Evolutionary conservation across 2,797 vertebrate species (phyloP), one percentile per base, ranked within the genome.

Genomic region (Pseudomugil gertrudae): DNA sequence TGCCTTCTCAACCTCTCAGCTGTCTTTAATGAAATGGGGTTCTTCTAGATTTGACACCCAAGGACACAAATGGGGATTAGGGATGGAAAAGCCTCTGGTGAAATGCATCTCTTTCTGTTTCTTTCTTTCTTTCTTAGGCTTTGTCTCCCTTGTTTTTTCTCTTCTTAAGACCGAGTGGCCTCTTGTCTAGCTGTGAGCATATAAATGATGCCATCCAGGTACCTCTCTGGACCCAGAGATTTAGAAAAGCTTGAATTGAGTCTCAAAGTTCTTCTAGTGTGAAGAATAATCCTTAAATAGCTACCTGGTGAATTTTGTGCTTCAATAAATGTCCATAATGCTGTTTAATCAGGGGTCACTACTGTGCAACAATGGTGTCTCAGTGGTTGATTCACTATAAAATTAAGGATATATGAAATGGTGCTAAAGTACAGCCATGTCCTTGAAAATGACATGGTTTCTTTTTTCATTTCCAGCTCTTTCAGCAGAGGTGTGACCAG

Each of bases 121-220:
- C 35, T 74, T 78, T 81, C 74, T 87, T 83, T 64, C 32, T 52
- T 38, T 80, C 29, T 50, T 57, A 36, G 54, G 70, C 50, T 67
- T 68, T 80, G 69, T 64, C 63, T 70, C 33, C 30, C 59, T 65
- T 73, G 23, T 17, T 73, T 74, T 79, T 65, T 68, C 63, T 78
- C 65, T 75, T 59, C 52, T 57, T 59, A 53, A 29, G 66, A 57
- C 60, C 0, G 21, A 58, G 79, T 74, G 84, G 76, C 86, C 77
- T 74, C 85, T 75, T 23, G 33, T 55, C 80, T 52, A 13, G 48
- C 74, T 85, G 72, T 68, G 73, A 78, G 66, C 33, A 1, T 69
- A 74, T 78, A 66, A 86, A 81, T 76, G 69, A 87, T 87, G 83
- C 79, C 75, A 84, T 84, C 76, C 84, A 87, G 85, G 87, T 90